Conservation (phyloP, 2,888 invertebrate species). For the Andrena trimmerana region DNA sequence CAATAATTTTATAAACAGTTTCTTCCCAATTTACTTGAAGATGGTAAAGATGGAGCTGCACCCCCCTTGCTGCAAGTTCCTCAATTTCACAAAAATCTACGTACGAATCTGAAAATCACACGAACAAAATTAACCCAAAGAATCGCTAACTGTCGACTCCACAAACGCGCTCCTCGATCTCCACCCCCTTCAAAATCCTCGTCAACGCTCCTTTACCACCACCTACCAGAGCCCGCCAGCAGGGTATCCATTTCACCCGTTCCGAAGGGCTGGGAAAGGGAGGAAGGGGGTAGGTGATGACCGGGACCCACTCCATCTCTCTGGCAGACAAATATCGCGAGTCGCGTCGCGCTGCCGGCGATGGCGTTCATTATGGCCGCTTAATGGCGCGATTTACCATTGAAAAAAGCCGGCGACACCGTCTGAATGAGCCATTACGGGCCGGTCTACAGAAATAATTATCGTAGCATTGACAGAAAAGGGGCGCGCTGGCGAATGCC, state of each 20-base stretch:
- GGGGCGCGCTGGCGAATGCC: slow-evolving; percentile 68
- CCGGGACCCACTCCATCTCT: slow-evolving; percentile 27
- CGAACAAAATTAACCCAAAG: too few relatives aligned
- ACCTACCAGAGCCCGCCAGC: neutral
- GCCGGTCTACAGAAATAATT: slow-evolving; percentile 82
- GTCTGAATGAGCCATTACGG: slow-evolving; percentile 84
- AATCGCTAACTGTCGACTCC: neutral
- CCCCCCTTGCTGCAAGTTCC: too few relatives aligned
- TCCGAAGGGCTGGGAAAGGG: too few relatives aligned
- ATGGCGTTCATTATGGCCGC: slow-evolving; percentile 79
- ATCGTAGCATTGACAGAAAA: slow-evolving; percentile 80
- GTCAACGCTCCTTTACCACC: neutral
- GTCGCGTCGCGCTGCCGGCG: slow-evolving; percentile 60
- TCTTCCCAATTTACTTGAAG: too few relatives aligned
- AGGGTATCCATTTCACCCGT: neutral
- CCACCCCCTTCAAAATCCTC: neutral
- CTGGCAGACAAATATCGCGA: slow-evolving; percentile 60
- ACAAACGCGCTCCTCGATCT: neutral
- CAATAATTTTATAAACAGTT: too few relatives aligned
- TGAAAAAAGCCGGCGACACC: slow-evolving; percentile 80
- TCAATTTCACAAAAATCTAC: too few relatives aligned
- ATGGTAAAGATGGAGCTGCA: too few relatives aligned
- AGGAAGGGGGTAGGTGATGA: slow-evolving; percentile 29
- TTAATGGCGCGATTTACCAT: slow-evolving; percentile 83
- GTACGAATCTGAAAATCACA: too few relatives aligned